Evolutionary conservation across 2,888 invertebrate genomes (phyloP).

Genomic region (Drosophila demipolita): DNA sequence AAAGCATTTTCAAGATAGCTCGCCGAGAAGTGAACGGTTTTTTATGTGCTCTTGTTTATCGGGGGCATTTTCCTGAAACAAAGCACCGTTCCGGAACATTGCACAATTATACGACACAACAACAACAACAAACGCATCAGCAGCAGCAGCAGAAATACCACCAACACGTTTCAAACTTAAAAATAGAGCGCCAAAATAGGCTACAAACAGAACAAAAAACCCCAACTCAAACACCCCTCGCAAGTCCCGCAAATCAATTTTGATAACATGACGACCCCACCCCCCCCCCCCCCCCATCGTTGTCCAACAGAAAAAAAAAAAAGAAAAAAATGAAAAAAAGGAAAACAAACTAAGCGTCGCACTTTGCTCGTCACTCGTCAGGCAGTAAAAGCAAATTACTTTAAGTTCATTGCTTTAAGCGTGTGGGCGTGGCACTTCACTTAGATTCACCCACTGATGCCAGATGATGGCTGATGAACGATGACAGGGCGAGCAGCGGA

Average conservation of each 20-base stretch:
- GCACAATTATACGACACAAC: constrained; percentile 68
- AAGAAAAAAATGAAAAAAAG: constrained; percentile 4
- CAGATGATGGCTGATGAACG: constrained; percentile 69
- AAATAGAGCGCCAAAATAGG: constrained; percentile 77
- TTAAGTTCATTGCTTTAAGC: constrained; percentile 80
- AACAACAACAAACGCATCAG: constrained; percentile 30
- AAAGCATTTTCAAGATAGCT: constrained; percentile 38
- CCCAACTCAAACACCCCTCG: constrained; percentile 2
- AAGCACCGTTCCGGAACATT: constrained; percentile 78
- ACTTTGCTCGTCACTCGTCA: constrained; percentile 74
- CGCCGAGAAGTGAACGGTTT: constrained; percentile 30
- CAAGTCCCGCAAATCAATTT: constrained; percentile 65
- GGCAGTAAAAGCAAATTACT: constrained; percentile 78
- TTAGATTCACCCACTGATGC: constrained; percentile 35
- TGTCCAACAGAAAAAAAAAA: constrained; percentile 14
- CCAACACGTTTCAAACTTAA: constrained; percentile 58
- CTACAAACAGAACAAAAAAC: constrained; percentile 37
- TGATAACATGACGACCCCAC: constrained; percentile 51
- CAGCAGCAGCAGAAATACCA: constrained; percentile 27
- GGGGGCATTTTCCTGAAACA: constrained; percentile 73
- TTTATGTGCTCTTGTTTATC: constrained; percentile 67
- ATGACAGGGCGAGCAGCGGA: constrained; percentile 35
- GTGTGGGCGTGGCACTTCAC: constrained; percentile 45
- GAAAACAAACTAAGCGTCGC: constrained; percentile 39
- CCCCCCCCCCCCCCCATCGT: neutral